phyloP scores from a whole-genome alignment of 2,888 invertebrate genomes.

The Agelastica alni region DNA sequence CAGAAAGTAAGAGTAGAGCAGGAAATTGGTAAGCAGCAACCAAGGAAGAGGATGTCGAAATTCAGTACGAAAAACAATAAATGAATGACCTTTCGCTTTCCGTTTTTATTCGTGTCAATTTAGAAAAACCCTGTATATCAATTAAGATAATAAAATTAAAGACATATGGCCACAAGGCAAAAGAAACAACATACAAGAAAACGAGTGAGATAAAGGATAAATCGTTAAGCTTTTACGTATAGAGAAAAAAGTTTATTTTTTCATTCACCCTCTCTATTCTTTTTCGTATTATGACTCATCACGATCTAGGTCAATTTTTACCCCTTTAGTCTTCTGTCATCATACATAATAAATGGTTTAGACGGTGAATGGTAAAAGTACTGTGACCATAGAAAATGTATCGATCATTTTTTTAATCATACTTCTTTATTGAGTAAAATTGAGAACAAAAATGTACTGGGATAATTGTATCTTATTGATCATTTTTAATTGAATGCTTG shows the following conservation, averaged over 20 bases:
- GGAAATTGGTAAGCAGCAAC: no score
- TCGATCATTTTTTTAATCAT: conserved; percentile 24
- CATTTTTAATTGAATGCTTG: no score
- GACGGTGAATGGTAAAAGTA: conserved; percentile 18
- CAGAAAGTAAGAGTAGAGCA: no score
- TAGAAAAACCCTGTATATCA: no score
- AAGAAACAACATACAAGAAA: background rate
- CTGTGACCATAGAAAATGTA: conserved; percentile 20
- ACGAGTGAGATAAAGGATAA: background rate
- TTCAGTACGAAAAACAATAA: no score
- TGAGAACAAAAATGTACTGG: conserved; percentile 6
- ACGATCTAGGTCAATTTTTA: conserved; percentile 47
- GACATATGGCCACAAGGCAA: no score
- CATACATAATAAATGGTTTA: conserved; percentile 33
- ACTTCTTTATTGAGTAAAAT: background rate
- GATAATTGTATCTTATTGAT: no score
- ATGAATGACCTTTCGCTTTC: no score
- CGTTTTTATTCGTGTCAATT: no score
- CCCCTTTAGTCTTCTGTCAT: conserved; percentile 44
- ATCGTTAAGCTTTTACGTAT: conserved; percentile 18
- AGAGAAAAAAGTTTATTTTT: conserved; percentile 35
- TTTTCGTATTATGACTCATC: conserved; percentile 41
- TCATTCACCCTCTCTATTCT: conserved; percentile 38
- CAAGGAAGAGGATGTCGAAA: no score
- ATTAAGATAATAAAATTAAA: no score